Evolutionary conservation across 2,888 invertebrate species (phyloP), one percentile per base, ranked within the genome.

Genomic region (Hofmannophila pseudospretella): DNA sequence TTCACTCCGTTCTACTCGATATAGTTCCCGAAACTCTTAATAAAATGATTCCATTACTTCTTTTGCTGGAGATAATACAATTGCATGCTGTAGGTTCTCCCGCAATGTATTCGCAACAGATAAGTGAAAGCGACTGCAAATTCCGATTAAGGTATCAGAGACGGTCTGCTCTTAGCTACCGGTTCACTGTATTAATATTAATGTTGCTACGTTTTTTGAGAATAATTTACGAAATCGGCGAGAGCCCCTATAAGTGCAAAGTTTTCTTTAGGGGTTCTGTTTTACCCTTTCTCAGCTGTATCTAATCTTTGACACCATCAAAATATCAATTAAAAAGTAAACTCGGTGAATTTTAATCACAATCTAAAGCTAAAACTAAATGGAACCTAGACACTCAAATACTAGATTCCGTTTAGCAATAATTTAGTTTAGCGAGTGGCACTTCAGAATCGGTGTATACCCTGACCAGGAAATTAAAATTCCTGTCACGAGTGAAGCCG

Each of bases 101-200:
- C 30, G 19, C 30, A 30, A 16, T 30, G 19, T 30, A 19, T 1
- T 27, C 11, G 27, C 7, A 11, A 27, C 12, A 9, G 3, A 9
- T 3, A 22, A 22, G n/a, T n/a, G n/a, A 23, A 8, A 1, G 4
- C 23, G 23, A n/a, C 7, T 22, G 4, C n/a, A 23, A 23, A 2
- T 23, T 23, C n/a, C 23, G 23, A 23, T 20, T 7, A 20, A 23
- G 23, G 23, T 23, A 23, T 23, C 23, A n/a, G 28, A 26, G 9
- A 28, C 5, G 35, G 36, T 31, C 32, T 13, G 34, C 39, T 39
- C 36, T 38, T 32, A 42, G 42, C 25, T 34, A 36, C 16, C 37
- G 40, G 38, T 44, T 41, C 39, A 38, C 23, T n/a, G 41, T 38
- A 47, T 47, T 47, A 47, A 47, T 47, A 47, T 47, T 47, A 47